Base-by-base conservation (phyloP, 2,888 invertebrate species). In the Lepeophtheirus nordmannii region DNA sequence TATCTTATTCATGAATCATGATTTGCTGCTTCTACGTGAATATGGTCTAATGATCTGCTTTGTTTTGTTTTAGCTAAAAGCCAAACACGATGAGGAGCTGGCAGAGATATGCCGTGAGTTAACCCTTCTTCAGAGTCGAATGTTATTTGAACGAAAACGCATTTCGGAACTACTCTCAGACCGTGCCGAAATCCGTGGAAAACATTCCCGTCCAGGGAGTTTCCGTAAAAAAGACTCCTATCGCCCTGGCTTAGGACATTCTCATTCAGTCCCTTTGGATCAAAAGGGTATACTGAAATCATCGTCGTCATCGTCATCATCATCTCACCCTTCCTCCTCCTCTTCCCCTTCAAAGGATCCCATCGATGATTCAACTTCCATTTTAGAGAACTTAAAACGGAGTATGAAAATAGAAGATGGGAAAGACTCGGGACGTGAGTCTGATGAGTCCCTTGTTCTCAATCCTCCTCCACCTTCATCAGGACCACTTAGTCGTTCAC, bases 321-420 rank as follows among this genome's bases (percentile, higher is more conserved):
- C 41, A 41, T 10, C 10, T 11, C 11, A 41, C 10, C 11, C 14
- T 30, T 5, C 14, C n/a, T 46, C 53, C 2, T 3, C 2, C 14
- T 14, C 14, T 5, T 5, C 14, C 1, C 5, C 14, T 5, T 14
- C 14, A 46, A 17, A 46, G 17, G 53, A 46, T n/a, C 53, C 53
- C 53, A 46, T 46, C 53, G 30, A 30, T 30, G 53, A 46, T 17
- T 46, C 53, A n/a, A 46, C 53, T 46, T 46, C 53, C 53, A 46
- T 46, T 46, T 46, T 46, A 46, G 53, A 46, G 53, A 46, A 46
- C 17, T 46, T 46, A 46, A 46, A 46, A 46, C 53, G 53, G 53
- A 46, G 53, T 46, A 46, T 46, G 53, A 46, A 46, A 17, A 46
- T 46, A 14, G 53, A 46, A 17, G 53, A 46, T 46, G 53, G 53